These are phyloP conservation scores for Lepeophtheirus nordmannii DNA, from an alignment of 2,888 invertebrate species.

Conservation along the genomic window DNA sequence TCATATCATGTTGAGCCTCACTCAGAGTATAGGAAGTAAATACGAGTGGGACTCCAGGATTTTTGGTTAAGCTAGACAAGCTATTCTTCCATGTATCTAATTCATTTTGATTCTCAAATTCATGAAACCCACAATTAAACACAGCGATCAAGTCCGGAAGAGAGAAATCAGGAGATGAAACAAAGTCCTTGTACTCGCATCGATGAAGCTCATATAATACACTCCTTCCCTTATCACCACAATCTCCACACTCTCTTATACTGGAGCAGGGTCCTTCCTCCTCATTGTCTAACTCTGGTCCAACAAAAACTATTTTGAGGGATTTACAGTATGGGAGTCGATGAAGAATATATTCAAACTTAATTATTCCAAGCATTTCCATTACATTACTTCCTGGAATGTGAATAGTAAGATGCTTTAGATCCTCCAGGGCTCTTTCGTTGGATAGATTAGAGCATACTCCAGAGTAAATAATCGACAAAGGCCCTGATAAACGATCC, in stretches of 20 bases:
- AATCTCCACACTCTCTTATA: background rate
- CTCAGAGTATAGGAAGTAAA: conserved; percentile 15
- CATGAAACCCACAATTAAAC: conserved; percentile 17
- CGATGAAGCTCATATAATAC: background rate
- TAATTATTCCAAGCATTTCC: conserved; percentile 20
- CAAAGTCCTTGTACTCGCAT: background rate
- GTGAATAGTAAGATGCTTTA: conserved; percentile 6
- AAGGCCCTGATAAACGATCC: conserved; percentile 7
- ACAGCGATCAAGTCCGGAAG: conserved; percentile 6
- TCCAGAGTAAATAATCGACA: conserved; percentile 6
- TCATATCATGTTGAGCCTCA: conserved; percentile 18
- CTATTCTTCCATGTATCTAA: background rate
- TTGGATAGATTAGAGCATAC: background rate
- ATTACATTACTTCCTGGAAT: conserved; percentile 1
- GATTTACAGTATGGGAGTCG: background rate
- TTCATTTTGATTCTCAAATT: background rate
- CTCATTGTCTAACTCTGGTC: conserved; percentile 4
- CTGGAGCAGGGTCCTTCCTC: background rate
- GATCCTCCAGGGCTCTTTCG: background rate
- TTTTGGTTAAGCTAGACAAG: background rate
- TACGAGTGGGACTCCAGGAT: background rate
- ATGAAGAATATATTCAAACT: conserved; percentile 18
- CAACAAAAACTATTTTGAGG: background rate
- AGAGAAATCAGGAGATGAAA: background rate
- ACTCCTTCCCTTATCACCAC: background rate